Conservation (phyloP, 2,888 invertebrate genomes). For the Dione juno region DNA sequence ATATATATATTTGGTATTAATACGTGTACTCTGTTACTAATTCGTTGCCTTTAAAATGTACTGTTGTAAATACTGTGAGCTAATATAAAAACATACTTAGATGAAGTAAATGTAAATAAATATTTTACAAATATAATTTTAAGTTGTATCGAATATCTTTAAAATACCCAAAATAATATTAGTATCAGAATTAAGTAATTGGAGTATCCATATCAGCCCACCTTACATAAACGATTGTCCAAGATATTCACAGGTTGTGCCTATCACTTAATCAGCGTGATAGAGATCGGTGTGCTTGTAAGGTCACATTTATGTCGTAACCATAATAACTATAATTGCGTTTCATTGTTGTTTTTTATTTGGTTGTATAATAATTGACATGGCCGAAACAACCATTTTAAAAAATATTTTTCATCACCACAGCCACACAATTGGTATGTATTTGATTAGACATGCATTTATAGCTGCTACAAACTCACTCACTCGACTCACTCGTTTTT, state of each 20-base stretch:
- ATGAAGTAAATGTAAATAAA: too few species aligned
- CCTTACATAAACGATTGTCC: slow-evolving; percentile 29
- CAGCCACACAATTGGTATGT: too few species aligned
- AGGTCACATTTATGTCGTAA: slow-evolving; percentile 32
- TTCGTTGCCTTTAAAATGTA: too few species aligned
- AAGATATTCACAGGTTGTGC: slow-evolving; percentile 36
- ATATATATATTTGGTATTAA: background rate
- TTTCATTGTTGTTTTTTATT: background rate
- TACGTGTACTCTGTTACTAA: too few species aligned
- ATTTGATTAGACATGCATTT: too few species aligned
- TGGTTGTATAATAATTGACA: background rate
- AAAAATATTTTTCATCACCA: background rate
- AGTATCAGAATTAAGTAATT: background rate
- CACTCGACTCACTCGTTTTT: too few species aligned
- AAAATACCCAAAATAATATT: too few species aligned
- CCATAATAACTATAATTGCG: slow-evolving; percentile 5
- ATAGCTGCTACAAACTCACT: too few species aligned
- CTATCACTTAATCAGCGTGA: slow-evolving; percentile 36
- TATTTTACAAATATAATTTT: too few species aligned
- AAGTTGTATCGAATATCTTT: too few species aligned
- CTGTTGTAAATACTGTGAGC: too few species aligned
- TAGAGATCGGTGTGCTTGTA: slow-evolving; percentile 34
- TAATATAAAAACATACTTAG: too few species aligned
- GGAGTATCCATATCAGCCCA: slow-evolving; percentile 1
- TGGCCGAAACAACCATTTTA: background rate